A percentile compares a stretch with the other conserved stretches of the same genome.
These are phyloP conservation scores for Ibycter americanus DNA, from an alignment of 2,797 vertebrate genomes.

Conservation along the genomic window DNA sequence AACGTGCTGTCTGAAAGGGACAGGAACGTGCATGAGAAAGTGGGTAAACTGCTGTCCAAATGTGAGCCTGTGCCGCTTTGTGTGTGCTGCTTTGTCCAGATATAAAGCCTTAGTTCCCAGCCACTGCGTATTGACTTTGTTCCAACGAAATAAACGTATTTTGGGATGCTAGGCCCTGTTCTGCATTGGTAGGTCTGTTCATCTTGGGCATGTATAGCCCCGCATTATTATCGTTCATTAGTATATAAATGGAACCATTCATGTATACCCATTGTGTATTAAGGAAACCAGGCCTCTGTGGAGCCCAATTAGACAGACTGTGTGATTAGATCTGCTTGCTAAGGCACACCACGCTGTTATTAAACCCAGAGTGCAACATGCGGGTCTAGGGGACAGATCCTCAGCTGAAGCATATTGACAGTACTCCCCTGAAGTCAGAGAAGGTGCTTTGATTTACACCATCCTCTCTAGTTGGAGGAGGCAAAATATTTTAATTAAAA, in stretches of 20 bases:
- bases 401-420: background rate
- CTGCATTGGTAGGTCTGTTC: background rate
- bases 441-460: constrained; percentile 20
- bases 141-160: background rate
- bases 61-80: background rate
- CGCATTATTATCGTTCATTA: background rate
- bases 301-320: background rate
- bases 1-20: background rate
- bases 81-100: background rate
- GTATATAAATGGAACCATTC: background rate
- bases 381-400: background rate
- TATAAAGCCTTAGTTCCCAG: background rate
- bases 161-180: background rate
- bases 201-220: background rate
- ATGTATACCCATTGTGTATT: background rate
- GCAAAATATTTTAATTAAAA: constrained; percentile 57
- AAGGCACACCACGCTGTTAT: background rate
- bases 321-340: constrained; percentile 1
- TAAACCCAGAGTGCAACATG: background rate
- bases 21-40: background rate
- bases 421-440: background rate
- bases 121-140: background rate
- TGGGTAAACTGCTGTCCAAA: background rate
- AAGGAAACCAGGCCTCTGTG: background rate
- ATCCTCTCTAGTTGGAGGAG: background rate